Conservation (phyloP, 30 jellyfish, hydroid and myxozoan species). For the Cassiopea xamachana region DNA sequence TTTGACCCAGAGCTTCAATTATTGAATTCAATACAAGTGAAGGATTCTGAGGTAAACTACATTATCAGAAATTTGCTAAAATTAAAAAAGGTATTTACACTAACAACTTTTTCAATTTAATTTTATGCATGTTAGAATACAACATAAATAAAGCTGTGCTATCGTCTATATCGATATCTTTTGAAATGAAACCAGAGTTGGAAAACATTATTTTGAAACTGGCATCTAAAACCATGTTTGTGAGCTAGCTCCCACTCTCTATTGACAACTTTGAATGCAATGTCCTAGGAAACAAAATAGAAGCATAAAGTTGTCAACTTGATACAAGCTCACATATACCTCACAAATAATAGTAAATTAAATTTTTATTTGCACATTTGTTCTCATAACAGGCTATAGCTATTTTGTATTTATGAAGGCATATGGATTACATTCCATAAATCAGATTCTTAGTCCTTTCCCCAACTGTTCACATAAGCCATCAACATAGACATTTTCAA, state of each 20-base stretch:
- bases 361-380: too few relatives aligned
- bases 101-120: not conserved
- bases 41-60: too few relatives aligned
- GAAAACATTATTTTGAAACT: constrained; percentile 95
- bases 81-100: not conserved
- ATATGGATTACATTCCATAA: too few relatives aligned
- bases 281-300: constrained; percentile 54
- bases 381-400: too few relatives aligned
- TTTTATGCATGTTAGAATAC: not conserved
- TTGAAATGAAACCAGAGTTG: constrained; percentile 99
- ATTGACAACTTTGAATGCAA: constrained; percentile 97
- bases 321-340: not conserved
- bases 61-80: too few relatives aligned
- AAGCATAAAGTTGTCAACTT: not conserved
- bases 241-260: constrained; percentile 99
- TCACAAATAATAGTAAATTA: too few relatives aligned
- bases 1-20: too few relatives aligned
- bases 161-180: constrained; percentile 97
- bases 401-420: too few relatives aligned
- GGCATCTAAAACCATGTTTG: constrained; percentile 98
- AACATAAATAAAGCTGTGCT: not conserved
- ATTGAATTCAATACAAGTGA: too few relatives aligned
- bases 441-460: too few relatives aligned
- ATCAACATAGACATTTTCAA: too few relatives aligned
- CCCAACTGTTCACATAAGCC: too few relatives aligned